Base-by-base conservation (phyloP, 2,797 vertebrate species). In the Orientallactaga sibirica region DNA sequence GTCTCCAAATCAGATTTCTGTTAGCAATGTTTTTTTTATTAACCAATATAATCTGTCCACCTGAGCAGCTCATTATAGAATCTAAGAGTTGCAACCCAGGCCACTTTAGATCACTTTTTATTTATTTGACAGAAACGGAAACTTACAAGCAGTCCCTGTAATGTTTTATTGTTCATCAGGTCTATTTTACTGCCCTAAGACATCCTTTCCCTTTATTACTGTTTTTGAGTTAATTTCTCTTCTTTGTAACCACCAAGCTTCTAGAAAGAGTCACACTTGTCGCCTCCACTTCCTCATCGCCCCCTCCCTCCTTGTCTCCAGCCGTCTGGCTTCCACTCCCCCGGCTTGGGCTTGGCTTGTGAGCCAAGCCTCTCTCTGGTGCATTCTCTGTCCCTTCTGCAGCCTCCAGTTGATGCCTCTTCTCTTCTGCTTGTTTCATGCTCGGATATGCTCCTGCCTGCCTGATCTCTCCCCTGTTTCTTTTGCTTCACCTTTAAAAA, bases 211-310 rank as follows among this genome's bases (percentile, higher is more conserved):
- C 6, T 92, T 81, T 89, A 43, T 87, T 78, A 68, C 61, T 90
- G 14, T 58, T 58, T 93, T 94, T 76, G 87, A 91, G 90, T 58
- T 66, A 73, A 67, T 92, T 79, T 48, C 48, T 92, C 33, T 67
- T 88, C 52, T 73, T 73, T 58, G 86, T 93, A 86, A 93, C 90
- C 75, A 82, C 87, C 78, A 77, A 73, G 64, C 79, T 93, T 94
- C 74, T 97, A 64, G 78, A 92, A 91, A 92, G 92, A 95, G 86
- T 81, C 79, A 84, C 73, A 86, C 64, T 27, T n/a, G 76, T 78
- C 0, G 52, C 80, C 94, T 88, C 86, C 20, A 37, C 90, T 96
- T 95, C 83, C 93, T 95, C 58, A 27, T 93, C 29, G 0, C 93
- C 94, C 93, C 90, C 90, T 75, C 91, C 22, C 61, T 86, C 88